Evolutionary conservation across 37 sponge, comb jelly and placozoan species (phyloP).

Genomic region (Axinella damicornis): DNA sequence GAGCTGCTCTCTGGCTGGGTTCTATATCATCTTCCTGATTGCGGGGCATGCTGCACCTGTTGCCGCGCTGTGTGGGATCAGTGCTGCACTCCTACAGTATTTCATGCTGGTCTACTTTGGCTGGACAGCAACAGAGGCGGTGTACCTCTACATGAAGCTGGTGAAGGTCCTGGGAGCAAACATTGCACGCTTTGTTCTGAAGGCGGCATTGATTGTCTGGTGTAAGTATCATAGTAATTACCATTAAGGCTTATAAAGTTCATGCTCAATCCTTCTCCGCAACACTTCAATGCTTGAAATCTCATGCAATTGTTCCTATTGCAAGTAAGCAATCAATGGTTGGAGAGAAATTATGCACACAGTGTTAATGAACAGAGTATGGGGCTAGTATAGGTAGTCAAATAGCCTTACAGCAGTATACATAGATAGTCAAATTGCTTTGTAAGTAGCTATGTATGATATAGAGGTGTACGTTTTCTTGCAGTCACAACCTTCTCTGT

Average conservation of each 20-base stretch:
- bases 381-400: too few species aligned
- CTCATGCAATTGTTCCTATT: too few species aligned
- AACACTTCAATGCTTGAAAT: too few species aligned
- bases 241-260: too few species aligned
- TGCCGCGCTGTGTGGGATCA: constrained; percentile 48
- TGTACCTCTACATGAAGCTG: constrained; percentile 60
- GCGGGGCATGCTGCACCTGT: constrained; percentile 27
- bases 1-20: constrained; percentile 49
- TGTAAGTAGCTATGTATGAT: background rate
- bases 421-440: too few species aligned
- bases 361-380: too few species aligned
- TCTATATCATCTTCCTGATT: constrained; percentile 58
- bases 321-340: too few species aligned
- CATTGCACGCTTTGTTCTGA: background rate
- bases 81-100: constrained; percentile 64
- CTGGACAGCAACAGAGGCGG: constrained; percentile 69
- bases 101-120: constrained; percentile 70
- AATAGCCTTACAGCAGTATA: too few species aligned
- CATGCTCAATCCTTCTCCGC: too few species aligned
- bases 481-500: too few species aligned
- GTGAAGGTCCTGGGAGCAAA: constrained; percentile 45
- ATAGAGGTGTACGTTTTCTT: background rate
- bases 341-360: too few species aligned
- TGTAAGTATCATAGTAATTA: constrained; percentile 48
- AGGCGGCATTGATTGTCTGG: constrained; percentile 45